Evolutionary conservation across 35 echinoderm and acorn worm species (phyloP).

Genomic region (Lytechinus pictus): DNA sequence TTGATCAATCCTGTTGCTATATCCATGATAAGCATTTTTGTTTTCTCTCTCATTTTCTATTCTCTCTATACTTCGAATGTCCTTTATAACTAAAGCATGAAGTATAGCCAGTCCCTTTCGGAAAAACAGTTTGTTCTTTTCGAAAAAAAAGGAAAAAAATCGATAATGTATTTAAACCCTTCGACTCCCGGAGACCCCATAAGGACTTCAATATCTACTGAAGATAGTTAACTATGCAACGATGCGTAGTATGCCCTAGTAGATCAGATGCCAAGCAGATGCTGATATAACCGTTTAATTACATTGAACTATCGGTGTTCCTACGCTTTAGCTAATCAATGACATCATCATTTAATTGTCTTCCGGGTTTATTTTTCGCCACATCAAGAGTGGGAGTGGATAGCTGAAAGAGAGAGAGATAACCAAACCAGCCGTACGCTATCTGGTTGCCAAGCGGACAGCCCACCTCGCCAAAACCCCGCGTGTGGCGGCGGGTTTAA

Average conservation of each 20-base stretch:
- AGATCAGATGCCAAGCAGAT: neutral
- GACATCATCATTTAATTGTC: constrained; percentile 6
- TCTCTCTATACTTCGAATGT: neutral
- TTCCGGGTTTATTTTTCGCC: neutral
- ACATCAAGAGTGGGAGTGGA: constrained; percentile 1
- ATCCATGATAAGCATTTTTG: neutral
- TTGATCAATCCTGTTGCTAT: neutral
- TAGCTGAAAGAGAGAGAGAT: neutral
- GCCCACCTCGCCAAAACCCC: neutral
- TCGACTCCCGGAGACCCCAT: neutral
- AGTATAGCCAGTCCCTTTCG: neutral
- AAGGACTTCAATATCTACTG: neutral
- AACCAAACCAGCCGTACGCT: neutral
- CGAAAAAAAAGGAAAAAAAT: neutral
- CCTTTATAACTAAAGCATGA: neutral
- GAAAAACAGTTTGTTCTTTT: neutral
- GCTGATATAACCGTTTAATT: neutral
- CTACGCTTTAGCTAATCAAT: neutral
- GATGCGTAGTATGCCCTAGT: neutral
- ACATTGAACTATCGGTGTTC: neutral
- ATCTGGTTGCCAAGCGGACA: neutral
- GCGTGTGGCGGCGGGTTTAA: constrained; percentile 10
- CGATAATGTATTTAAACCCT: neutral
- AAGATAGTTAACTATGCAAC: neutral
- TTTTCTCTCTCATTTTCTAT: neutral